A percentile compares a stretch with the other conserved stretches of the same genome.
Evolutionary conservation across 2,888 invertebrate genomes (phyloP).

Genomic region (Ophioninae sp.): DNA sequence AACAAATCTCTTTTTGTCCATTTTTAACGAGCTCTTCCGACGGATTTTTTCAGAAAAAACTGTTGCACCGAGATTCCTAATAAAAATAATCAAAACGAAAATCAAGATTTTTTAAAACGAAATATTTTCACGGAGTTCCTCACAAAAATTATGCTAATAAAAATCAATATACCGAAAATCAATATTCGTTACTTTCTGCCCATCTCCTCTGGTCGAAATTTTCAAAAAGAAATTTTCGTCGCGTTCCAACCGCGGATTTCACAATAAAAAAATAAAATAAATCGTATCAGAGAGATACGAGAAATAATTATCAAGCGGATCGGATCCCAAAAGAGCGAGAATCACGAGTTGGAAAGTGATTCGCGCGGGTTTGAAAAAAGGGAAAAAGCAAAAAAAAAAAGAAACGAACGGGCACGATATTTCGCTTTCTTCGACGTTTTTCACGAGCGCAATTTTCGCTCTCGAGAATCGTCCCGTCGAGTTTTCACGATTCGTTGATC

Average conservation of each 20-base stretch:
- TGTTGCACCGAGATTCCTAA: too few relatives aligned
- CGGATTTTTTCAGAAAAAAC: too few relatives aligned
- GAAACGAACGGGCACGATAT: constrained; percentile 36
- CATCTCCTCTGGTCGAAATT: background rate
- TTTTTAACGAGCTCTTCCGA: too few relatives aligned
- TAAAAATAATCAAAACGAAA: too few relatives aligned
- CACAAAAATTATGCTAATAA: too few relatives aligned
- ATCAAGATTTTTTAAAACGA: too few relatives aligned
- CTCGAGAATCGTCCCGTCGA: constrained; percentile 62
- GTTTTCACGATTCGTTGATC: background rate
- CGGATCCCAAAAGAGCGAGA: background rate
- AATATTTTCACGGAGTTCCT: too few relatives aligned
- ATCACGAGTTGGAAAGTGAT: constrained; percentile 1
- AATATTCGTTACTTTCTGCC: too few relatives aligned
- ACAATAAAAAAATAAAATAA: background rate
- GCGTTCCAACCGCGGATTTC: background rate
- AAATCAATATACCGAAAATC: too few relatives aligned
- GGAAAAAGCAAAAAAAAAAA: background rate
- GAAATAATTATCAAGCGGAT: constrained; percentile 22
- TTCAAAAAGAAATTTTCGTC: background rate
- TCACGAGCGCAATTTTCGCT: constrained; percentile 67
- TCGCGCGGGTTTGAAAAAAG: background rate
- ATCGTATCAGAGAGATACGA: background rate
- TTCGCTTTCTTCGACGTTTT: constrained; percentile 73
- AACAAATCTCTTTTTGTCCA: too few relatives aligned